Conservation (phyloP, 2,113 vertebrate species). For the Myocastor coypus region DNA sequence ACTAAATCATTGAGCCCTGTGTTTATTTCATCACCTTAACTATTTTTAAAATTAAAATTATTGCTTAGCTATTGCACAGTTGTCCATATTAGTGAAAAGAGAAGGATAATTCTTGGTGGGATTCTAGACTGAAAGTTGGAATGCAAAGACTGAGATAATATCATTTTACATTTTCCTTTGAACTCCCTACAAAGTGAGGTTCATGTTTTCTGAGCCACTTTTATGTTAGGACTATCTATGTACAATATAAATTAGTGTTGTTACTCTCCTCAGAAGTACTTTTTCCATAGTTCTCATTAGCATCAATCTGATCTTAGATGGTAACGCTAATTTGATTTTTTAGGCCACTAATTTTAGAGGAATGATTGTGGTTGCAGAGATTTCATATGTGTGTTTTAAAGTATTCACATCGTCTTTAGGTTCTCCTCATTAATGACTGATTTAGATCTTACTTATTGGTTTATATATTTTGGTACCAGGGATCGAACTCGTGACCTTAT, state of each 20-base stretch:
- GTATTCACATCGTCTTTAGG: neutral
- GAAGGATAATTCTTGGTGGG: neutral
- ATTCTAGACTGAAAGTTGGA: constrained; percentile 17
- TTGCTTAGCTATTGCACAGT: neutral
- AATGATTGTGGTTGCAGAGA: neutral
- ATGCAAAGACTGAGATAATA: neutral
- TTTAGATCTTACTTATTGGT: neutral
- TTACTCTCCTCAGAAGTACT: neutral
- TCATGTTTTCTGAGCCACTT: constrained; percentile 34
- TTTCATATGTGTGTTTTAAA: neutral
- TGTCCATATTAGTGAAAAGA: neutral
- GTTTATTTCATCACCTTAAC: constrained; percentile 1
- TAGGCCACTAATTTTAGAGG: neutral
- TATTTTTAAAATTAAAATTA: neutral
- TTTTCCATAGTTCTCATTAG: constrained; percentile 28
- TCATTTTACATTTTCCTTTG: constrained; percentile 35
- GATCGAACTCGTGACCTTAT: too few species aligned
- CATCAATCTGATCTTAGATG: neutral
- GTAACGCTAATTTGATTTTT: constrained; percentile 14
- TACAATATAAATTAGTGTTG: neutral
- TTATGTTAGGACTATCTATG: neutral
- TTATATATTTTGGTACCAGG: too few species aligned
- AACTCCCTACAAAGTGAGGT: neutral
- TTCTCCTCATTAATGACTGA: constrained; percentile 19
- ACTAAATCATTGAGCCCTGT: neutral